A percentile compares a stretch with the other conserved stretches of the same genome.
Conservation (phyloP, 2,797 vertebrate species). For the Sebastes steindachneri region DNA sequence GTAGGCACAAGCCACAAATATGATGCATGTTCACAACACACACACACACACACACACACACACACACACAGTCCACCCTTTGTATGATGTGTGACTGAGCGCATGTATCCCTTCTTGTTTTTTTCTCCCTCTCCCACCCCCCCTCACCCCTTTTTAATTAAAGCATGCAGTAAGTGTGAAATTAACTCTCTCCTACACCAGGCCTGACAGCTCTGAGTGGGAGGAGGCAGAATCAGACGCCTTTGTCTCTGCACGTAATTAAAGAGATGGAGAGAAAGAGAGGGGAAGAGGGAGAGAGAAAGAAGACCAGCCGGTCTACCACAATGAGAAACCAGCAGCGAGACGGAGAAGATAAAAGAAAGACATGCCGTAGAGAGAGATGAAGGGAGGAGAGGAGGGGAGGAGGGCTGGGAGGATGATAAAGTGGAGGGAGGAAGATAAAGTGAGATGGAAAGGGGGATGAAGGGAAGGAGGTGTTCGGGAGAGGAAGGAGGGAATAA, state of each 20-base stretch:
- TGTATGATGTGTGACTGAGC: slow-evolving; percentile 61
- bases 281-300: slow-evolving; percentile 62
- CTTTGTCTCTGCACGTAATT: slow-evolving; percentile 85
- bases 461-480: slow-evolving; percentile 22
- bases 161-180: slow-evolving; percentile 89
- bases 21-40: slow-evolving; percentile 34
- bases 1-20: slow-evolving; percentile 40
- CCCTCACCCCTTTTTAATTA: slow-evolving; percentile 84
- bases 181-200: slow-evolving; percentile 87
- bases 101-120: slow-evolving; percentile 66
- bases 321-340: slow-evolving; percentile 63
- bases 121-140: slow-evolving; percentile 37
- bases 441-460: slow-evolving; percentile 51
- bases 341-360: slow-evolving; percentile 68
- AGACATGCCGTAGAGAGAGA: slow-evolving; percentile 43
- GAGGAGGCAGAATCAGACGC: slow-evolving; percentile 82
- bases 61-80: slow-evolving; percentile 48
- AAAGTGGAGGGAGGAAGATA: slow-evolving; percentile 35
- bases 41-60: slow-evolving; percentile 17
- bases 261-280: slow-evolving; percentile 77
- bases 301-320: slow-evolving; percentile 63
- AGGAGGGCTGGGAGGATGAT: slow-evolving; percentile 30
- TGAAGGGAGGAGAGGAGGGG: not conserved
- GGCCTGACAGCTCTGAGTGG: slow-evolving; percentile 84
- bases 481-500: not conserved